Conservation (phyloP, 2,888 invertebrate species). For the Volucella bombylans region DNA sequence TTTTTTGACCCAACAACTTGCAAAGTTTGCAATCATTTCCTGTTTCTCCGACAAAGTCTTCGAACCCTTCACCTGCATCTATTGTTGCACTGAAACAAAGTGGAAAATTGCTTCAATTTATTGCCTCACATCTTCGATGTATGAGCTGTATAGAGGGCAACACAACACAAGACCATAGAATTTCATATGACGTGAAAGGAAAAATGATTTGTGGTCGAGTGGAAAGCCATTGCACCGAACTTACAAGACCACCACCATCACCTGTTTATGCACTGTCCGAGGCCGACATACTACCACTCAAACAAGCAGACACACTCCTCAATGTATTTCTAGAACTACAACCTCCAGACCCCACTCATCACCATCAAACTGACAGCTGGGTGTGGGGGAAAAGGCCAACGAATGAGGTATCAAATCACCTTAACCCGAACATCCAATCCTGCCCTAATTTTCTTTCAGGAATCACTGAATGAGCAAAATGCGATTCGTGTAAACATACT, state of each 20-base stretch:
- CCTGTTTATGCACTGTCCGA: conserved; percentile 32
- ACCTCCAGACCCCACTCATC: conserved; percentile 36
- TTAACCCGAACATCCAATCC: conserved; percentile 44
- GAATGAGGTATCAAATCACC: conserved; percentile 70
- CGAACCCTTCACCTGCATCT: conserved; percentile 9
- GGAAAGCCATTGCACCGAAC: conserved; percentile 57
- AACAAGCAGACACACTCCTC: conserved; percentile 17
- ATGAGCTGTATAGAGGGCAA: background rate
- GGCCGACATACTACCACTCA: background rate
- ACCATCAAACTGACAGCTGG: conserved; percentile 44
- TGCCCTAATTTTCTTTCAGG: conserved; percentile 49
- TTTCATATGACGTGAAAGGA: conserved; percentile 63
- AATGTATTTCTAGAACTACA: conserved; percentile 8
- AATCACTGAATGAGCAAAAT: conserved; percentile 72
- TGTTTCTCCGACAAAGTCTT: too few relatives aligned
- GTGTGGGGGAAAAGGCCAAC: background rate
- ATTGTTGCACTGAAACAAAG: conserved; percentile 68
- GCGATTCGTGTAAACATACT: conserved; percentile 67
- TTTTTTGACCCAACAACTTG: conserved; percentile 41
- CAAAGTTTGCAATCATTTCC: background rate
- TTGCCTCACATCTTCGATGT: conserved; percentile 64
- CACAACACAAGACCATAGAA: conserved; percentile 58
- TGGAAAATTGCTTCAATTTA: conserved; percentile 69
- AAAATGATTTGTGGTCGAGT: conserved; percentile 66
- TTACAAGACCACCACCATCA: conserved; percentile 33